Conservation (phyloP, 2,888 invertebrate genomes). For the Drosophila nr. perissopoda region DNA sequence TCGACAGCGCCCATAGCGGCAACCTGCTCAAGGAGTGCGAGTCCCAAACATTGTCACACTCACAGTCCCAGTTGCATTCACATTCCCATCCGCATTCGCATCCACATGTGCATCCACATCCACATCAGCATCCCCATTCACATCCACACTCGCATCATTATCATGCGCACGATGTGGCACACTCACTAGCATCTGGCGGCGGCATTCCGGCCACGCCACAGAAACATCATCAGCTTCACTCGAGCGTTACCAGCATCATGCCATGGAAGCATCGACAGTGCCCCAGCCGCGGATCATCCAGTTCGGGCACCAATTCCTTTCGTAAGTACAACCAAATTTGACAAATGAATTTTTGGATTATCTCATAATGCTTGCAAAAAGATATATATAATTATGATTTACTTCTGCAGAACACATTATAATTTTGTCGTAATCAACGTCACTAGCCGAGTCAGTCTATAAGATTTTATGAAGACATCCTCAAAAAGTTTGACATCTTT, state of each 20-base stretch:
- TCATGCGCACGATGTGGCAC: conserved; percentile 62
- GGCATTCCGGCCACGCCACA: conserved; percentile 72
- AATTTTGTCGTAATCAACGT: neutral
- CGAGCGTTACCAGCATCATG: conserved; percentile 83
- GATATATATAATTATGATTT: neutral
- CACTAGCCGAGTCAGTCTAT: neutral
- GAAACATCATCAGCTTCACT: conserved; percentile 81
- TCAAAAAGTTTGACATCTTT: neutral
- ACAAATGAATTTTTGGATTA: neutral
- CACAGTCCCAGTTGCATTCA: conserved; percentile 35
- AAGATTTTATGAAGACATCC: neutral
- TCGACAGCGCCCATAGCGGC: conserved; percentile 76
- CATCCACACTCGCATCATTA: conserved; percentile 68
- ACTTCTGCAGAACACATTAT: neutral
- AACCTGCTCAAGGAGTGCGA: conserved; percentile 81
- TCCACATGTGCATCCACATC: conserved; percentile 31
- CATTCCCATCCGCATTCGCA: conserved; percentile 35
- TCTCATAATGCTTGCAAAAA: neutral
- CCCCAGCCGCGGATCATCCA: conserved; percentile 84
- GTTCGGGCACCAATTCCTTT: conserved; percentile 84
- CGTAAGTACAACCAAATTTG: conserved; percentile 76
- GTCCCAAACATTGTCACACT: conserved; percentile 50
- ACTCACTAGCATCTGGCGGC: conserved; percentile 58
- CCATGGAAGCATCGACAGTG: conserved; percentile 85
- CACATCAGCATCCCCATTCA: conserved; percentile 63